Base-by-base conservation (phyloP, 2,113 vertebrate species). In the Noturus placidus region DNA sequence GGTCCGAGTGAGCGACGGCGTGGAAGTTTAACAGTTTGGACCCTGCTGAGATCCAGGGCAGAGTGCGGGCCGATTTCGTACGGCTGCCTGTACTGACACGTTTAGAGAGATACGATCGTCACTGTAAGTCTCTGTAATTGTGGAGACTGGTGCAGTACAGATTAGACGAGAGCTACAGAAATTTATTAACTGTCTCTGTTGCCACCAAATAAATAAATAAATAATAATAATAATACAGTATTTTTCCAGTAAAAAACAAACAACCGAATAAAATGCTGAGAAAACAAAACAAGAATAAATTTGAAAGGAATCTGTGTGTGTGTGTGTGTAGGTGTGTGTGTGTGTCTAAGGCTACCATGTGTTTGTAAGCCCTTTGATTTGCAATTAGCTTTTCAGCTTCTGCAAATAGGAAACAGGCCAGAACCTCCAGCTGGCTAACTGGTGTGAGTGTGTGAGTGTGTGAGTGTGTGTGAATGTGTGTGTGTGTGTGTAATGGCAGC, bases 401-500 rank as follows among this genome's bases (percentile, higher is more conserved):
- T 25, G 38, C 50, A 25, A 42, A 46, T 56, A 38, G 86, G 65
- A 82, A 72, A 42, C 65, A 81, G 63, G 77, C 85, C 85, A 87
- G 27, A n/a, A 42, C 30, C 42, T 81, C 78, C 86, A 87, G 86
- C 50, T 82, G 78, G 54, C 27, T 67, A 27, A 57, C 42, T 54
- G 65, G 57, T 77, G 70, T 87, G 74, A 70, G 52, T 84, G 87
- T 86, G 69, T 65, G 81, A 65, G 69, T 76, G 57, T 77, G 70
- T 87, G 76, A 72, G 74, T 84, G 82, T 86, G 67, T 65, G 86
- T 77, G 69, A 57, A 59, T 84, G 70, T 78, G 57, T 77, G 70
- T 83, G 87, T 83, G 69, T 87, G 79, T 74, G 50, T 61, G 79
- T 50, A 50, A 74, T 17, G 19, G 80, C 63, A 52, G 54, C 79